Conservation (phyloP, 1,140 invertebrate species). For the Drosophila leontia region DNA sequence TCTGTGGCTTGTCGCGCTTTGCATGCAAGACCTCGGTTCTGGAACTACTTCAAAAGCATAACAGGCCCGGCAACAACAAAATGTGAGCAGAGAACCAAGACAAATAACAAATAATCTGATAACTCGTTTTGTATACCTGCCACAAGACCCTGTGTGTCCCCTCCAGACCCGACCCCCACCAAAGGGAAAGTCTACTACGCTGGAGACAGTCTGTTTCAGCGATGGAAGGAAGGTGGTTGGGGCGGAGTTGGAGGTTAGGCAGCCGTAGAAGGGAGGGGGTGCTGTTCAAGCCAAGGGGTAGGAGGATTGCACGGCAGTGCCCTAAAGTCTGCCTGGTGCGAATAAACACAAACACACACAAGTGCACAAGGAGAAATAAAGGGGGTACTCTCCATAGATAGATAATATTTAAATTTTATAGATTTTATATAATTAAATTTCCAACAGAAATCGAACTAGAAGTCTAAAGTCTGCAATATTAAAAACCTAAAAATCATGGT, state of each 20-base stretch:
- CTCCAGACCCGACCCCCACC: slow-evolving; percentile 17
- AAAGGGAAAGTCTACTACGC: slow-evolving; percentile 72
- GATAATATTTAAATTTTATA: neutral
- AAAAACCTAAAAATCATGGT: neutral
- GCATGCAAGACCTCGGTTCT: slow-evolving; percentile 70
- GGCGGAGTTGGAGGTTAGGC: neutral
- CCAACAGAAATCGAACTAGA: neutral
- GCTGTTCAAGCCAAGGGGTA: slow-evolving; percentile 6
- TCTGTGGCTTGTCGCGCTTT: slow-evolving; percentile 71
- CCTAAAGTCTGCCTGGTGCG: slow-evolving; percentile 79
- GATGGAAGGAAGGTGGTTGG: neutral
- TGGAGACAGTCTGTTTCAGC: slow-evolving; percentile 34
- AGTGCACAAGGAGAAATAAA: slow-evolving; percentile 8
- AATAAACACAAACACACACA: slow-evolving; percentile 32
- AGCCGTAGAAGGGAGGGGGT: slow-evolving; percentile 1
- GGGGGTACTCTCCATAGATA: neutral
- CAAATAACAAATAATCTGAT: slow-evolving; percentile 84
- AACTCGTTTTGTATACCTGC: slow-evolving; percentile 82
- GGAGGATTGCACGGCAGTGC: slow-evolving; percentile 58
- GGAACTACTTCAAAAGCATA: slow-evolving; percentile 74
- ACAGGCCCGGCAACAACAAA: slow-evolving; percentile 40
- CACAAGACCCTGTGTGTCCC: slow-evolving; percentile 25
- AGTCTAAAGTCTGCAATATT: neutral
- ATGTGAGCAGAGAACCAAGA: slow-evolving; percentile 59
- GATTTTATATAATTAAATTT: neutral